Evolutionary conservation across 2,797 vertebrate genomes (phyloP).

Genomic region (Gobionotothen gibberifrons): DNA sequence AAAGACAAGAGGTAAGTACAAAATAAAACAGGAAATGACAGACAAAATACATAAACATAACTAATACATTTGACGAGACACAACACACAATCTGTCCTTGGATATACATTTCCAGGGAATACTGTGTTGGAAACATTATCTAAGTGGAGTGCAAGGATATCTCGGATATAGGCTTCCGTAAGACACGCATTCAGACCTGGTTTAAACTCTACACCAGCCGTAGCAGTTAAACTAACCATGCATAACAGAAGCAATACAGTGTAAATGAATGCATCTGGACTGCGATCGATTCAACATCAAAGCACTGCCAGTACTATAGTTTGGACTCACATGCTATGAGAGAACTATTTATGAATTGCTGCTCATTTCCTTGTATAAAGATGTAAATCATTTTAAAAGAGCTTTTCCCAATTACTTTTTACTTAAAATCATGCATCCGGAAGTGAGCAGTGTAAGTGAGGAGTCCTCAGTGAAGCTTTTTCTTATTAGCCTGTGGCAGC

Average conservation of each 20-base stretch:
- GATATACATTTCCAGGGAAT: slow-evolving; percentile 37
- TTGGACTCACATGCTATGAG: no score
- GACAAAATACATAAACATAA: no score
- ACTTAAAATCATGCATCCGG: not conserved
- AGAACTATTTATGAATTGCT: no score
- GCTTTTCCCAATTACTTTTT: no score
- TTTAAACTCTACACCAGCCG: not conserved
- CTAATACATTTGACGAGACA: no score
- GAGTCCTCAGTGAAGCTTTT: slow-evolving; percentile 33
- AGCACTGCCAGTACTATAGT: no score
- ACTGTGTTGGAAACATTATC: slow-evolving; percentile 27
- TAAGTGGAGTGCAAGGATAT: slow-evolving; percentile 1
- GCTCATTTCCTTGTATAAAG: no score
- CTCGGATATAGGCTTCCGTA: not conserved
- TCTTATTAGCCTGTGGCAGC: slow-evolving; percentile 43
- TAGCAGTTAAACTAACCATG: not conserved
- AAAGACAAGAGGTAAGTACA: no score
- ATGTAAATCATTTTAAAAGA: no score
- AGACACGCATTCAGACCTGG: not conserved
- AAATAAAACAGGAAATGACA: no score
- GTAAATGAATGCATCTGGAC: slow-evolving; percentile 8
- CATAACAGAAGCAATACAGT: slow-evolving; percentile 6
- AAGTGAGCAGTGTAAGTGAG: not conserved
- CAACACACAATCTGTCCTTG: slow-evolving; percentile 32
- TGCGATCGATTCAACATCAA: no score